Percentiles rank a stretch among this genome's conserved stretches.
Evolutionary conservation across 2,113 vertebrate species (phyloP).

Genomic region (Dunckerocampus dactyliophorus): DNA sequence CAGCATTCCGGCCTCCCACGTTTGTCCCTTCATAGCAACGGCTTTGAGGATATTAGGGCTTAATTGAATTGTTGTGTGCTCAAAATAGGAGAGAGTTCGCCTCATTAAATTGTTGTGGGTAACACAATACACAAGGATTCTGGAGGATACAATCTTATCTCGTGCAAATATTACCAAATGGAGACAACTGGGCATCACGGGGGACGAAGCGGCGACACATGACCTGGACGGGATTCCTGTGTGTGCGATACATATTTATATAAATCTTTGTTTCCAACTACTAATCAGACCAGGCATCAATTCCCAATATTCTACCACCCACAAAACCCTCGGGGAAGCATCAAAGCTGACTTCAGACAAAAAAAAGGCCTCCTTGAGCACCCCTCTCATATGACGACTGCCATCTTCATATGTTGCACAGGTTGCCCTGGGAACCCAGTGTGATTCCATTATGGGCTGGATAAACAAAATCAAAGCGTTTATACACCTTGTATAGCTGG

Average conservation of each 20-base stretch:
- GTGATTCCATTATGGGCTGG: conserved; percentile 66
- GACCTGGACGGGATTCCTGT: conserved; percentile 38
- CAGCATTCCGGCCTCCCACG: conserved; percentile 45
- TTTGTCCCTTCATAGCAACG: conserved; percentile 53
- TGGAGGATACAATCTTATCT: conserved; percentile 33
- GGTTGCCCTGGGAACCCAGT: conserved; percentile 59
- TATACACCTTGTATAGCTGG: conserved; percentile 61
- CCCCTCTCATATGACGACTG: conserved; percentile 28
- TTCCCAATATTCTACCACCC: conserved; percentile 19
- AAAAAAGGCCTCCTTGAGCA: conserved; percentile 44
- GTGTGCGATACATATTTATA: conserved; percentile 13
- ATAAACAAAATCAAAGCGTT: conserved; percentile 69
- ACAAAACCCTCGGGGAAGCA: conserved; percentile 34
- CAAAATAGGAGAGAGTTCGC: conserved; percentile 25
- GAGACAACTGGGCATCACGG: conserved; percentile 37
- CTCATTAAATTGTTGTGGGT: conserved; percentile 38
- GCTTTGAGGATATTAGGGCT: conserved; percentile 33
- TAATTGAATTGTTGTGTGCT: conserved; percentile 49
- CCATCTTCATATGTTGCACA: conserved; percentile 43
- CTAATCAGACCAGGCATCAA: conserved; percentile 43
- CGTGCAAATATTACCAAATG: conserved; percentile 44
- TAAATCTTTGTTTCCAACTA: conserved; percentile 16
- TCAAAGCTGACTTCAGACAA: conserved; percentile 56
- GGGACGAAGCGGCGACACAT: conserved; percentile 35
- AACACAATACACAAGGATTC: conserved; percentile 25